phyloP scores from a whole-genome alignment of 2,797 vertebrate genomes.

The Manis crassicaudata region DNA sequence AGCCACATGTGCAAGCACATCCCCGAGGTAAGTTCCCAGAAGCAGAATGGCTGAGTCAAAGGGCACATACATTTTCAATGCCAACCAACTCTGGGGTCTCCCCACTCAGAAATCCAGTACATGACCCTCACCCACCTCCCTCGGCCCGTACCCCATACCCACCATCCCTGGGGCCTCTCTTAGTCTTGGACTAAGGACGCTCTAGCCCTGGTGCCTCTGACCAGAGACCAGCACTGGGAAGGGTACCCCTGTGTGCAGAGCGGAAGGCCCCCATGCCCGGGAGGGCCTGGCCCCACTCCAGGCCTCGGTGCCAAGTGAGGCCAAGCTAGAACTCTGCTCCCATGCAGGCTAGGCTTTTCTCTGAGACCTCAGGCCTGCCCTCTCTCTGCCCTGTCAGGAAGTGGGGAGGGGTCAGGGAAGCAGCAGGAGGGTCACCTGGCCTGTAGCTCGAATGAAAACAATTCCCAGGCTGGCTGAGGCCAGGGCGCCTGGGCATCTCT shows the following conservation, averaged over 20 bases:
- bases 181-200: neutral
- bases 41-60: neutral
- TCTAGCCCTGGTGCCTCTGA: neutral
- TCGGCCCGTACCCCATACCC: fast-evolving
- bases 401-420: neutral
- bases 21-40: neutral
- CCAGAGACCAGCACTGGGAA: too few relatives aligned
- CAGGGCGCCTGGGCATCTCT: neutral
- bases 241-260: neutral
- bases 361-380: neutral
- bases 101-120: neutral
- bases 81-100: neutral
- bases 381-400: neutral
- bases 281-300: neutral
- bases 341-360: neutral
- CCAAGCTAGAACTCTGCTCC: neutral
- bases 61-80: neutral
- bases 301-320: neutral
- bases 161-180: neutral
- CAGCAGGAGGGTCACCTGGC: neutral
- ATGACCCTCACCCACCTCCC: too few relatives aligned
- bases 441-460: neutral
- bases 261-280: neutral
- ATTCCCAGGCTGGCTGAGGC: neutral
- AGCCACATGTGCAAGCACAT: neutral